Base-by-base conservation (phyloP, 2,888 invertebrate species). In the Dichetophora obliterata region DNA sequence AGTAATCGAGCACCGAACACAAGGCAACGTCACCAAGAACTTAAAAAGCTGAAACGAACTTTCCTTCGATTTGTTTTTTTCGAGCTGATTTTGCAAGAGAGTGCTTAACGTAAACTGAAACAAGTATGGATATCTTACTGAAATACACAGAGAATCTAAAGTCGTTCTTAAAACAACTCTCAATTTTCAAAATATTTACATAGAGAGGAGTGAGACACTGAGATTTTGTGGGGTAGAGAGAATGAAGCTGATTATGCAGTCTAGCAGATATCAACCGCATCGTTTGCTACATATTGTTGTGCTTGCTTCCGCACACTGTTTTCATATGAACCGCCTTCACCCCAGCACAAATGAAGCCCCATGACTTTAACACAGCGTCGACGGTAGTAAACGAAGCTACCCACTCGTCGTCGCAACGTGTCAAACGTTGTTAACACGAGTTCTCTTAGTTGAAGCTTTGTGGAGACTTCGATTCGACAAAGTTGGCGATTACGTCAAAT, bases 341-440 rank as follows among this genome's bases (percentile, higher is more conserved):
- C 31, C 19, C 34, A 48, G 27, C 9, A 3, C 43, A 43, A 43
- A 48, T 34, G 50, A 76, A 72, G 59, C 59, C 73, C 27, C 50
- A 73, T 68, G 73, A 76, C 72, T 43, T 54, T 27, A 63, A 31
- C 31, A 31, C 31, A 31, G 5, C 8, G 14, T 9, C 3, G 50
- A n/a, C 52, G 22, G 65, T 22, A 14, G 24, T 50, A 8, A 54
- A 61, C 11, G 70, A 61, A 74, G 54, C 48, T 43, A 19, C 6
- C 48, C 43, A 34, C 31, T 57, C 37, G 31, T 63, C 14, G 5
- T 22, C 52, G 61, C 77, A 71, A 75, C 77, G 75, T 77, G 77
- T 75, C 77, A 77, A 71, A 65, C 43, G 24, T 54, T 43, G 54
- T 27, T 70, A 11, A 27, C 59, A 11, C 54, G 1, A 14, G 14